Percentiles rank a stretch among this genome's conserved stretches.
Evolutionary conservation across 2,113 vertebrate species (phyloP).

Genomic region (Myotis brandtii): DNA sequence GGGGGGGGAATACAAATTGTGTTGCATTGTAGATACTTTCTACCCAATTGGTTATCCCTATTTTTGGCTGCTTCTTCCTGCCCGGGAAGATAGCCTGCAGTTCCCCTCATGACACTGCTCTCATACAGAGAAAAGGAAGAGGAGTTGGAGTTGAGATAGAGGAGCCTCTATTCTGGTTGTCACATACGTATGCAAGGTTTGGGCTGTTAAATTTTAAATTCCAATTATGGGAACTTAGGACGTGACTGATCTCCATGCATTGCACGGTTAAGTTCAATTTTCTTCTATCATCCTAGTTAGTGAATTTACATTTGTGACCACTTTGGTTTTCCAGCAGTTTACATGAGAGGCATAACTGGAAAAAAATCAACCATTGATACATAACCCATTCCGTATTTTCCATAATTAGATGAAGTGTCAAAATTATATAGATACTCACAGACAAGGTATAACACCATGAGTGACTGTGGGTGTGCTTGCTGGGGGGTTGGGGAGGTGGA

Average conservation of each 20-base stretch:
- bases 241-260: background rate
- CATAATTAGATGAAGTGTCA: conserved; percentile 5
- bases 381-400: background rate
- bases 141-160: background rate
- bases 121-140: background rate
- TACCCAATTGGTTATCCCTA: background rate
- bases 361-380: conserved; percentile 11
- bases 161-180: background rate
- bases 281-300: background rate
- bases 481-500: background rate
- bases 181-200: background rate
- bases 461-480: background rate
- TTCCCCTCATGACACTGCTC: background rate
- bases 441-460: background rate
- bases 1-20: background rate
- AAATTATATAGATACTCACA: background rate
- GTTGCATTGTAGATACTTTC: background rate
- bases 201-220: background rate
- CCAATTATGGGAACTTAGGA: background rate
- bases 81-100: background rate
- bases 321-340: conserved; percentile 55
- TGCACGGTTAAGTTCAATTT: background rate
- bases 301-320: conserved; percentile 11
- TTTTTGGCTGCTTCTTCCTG: background rate
- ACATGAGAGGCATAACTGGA: background rate